Base-by-base conservation (phyloP, 2,888 invertebrate genomes). In the Tromatobia lineatoria region DNA sequence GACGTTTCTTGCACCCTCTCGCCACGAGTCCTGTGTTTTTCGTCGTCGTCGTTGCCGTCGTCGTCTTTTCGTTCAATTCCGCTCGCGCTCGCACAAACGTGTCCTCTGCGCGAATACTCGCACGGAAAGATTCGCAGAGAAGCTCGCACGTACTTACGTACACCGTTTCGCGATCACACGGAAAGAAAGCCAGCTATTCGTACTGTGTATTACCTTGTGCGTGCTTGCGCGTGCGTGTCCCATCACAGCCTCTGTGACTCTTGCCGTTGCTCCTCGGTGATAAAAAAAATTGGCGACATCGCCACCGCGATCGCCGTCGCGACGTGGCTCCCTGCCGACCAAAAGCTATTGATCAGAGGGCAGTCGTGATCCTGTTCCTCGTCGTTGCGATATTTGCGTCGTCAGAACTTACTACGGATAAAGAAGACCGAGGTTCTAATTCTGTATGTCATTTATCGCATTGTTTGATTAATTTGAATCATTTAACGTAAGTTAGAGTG, bases 321-420 rank as follows among this genome's bases (percentile, higher is more conserved):
- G 89, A 90, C 87, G 79, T 61, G 89, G 87, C 88, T 89, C 89
- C 87, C 87, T 86, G 89, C 87, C 89, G 87, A 88, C 88, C 90
- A 87, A 89, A 88, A 87, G 89, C 91, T 90, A 91, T 91, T 91
- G 90, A 91, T 91, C 90, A 89, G 89, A 86, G 88, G 87, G 87
- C 88, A 79, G 78, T 70, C 18, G 70, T 64, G 20, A 38, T 70
- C 45, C 57, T 64, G 38, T 57, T 70, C 34, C 45, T 38, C n/a
- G 54, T 29, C 47, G 18, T 25, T 10, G 18, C 34, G 59, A 34
- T 61, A 61, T 61, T 34, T 15, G 59, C 34, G 34, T 8, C 34
- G 2, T 18, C 34, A 20, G 34, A 10, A 29, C 8, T 29, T 10
- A 29, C 54, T 13, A 15, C 23, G 54, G 20, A 34, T 29, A n/a